Evolutionary conservation across 2,888 invertebrate genomes (phyloP).

Genomic region (Ischnus inquisitorius): DNA sequence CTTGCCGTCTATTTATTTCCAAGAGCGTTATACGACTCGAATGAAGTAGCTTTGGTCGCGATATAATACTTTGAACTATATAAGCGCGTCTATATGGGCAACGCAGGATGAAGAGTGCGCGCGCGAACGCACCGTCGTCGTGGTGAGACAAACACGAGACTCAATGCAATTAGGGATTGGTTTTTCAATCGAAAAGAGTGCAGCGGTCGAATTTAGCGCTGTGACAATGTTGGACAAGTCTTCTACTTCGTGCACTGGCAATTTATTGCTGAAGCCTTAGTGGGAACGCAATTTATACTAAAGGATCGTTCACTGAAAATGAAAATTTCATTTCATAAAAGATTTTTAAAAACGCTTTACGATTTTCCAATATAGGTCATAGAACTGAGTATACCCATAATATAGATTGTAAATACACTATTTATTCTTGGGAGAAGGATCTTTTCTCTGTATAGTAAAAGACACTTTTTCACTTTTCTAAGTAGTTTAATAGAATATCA

Average conservation of each 20-base stretch:
- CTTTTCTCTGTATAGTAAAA: too few species aligned
- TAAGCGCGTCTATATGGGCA: neutral
- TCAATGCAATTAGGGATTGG: conserved; percentile 60
- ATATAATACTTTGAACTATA: neutral
- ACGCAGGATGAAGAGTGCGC: neutral
- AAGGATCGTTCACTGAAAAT: neutral
- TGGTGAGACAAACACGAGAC: conserved; percentile 25
- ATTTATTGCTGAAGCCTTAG: neutral
- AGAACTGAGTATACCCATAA: too few species aligned
- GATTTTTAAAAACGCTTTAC: neutral
- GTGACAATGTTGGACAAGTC: neutral
- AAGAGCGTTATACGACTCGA: conserved; percentile 25
- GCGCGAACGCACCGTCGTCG: neutral
- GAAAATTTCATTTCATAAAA: neutral
- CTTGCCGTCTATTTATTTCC: neutral
- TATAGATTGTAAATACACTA: too few species aligned
- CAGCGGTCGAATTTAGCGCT: conserved; percentile 11
- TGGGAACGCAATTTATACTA: neutral
- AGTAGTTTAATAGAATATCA: too few species aligned
- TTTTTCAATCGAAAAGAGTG: conserved; percentile 65
- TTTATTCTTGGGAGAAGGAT: too few species aligned
- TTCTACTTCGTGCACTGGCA: neutral
- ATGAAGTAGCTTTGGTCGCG: conserved; percentile 21
- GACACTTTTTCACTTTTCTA: too few species aligned
- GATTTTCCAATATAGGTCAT: neutral